phyloP scores from a whole-genome alignment of 2,113 vertebrate genomes.

The Amphiprion ocellaris region DNA sequence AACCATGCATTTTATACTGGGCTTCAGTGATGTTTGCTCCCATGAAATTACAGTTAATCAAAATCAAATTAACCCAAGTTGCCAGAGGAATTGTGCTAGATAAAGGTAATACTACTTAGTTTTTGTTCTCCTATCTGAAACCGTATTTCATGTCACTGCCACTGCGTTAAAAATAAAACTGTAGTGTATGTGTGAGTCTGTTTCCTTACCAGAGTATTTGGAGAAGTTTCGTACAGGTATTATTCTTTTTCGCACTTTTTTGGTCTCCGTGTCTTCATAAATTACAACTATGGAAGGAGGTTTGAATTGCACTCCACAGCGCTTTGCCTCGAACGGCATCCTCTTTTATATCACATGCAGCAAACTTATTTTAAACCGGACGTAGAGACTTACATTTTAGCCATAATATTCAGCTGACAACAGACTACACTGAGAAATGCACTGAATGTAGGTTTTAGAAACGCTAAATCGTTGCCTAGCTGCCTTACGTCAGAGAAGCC shows the following conservation, averaged over 20 bases:
- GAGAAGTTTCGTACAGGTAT: slow-evolving; percentile 94
- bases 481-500: slow-evolving; percentile 1
- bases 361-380: background rate
- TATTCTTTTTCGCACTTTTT: slow-evolving; percentile 87
- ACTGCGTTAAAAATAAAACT: background rate
- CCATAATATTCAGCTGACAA: background rate
- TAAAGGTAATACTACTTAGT: too few relatives aligned
- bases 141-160: background rate
- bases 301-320: slow-evolving; percentile 91
- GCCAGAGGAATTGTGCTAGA: too few relatives aligned
- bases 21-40: too few relatives aligned
- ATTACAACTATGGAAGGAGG: slow-evolving; percentile 92
- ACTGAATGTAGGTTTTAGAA: background rate
- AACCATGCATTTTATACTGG: too few relatives aligned
- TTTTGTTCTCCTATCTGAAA: too few relatives aligned
- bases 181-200: accelerated
- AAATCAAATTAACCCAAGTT: too few relatives aligned
- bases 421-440: background rate
- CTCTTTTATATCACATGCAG: background rate
- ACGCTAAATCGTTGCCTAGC: background rate
- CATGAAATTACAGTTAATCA: too few relatives aligned
- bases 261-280: slow-evolving; percentile 83
- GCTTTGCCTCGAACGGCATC: slow-evolving; percentile 87
- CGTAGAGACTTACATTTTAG: background rate
- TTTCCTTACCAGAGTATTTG: slow-evolving; percentile 87